A percentile compares a stretch with the other conserved stretches of the same genome.
Evolutionary conservation across 2,888 invertebrate species (phyloP).

Genomic region (Drosophila ezoana): DNA sequence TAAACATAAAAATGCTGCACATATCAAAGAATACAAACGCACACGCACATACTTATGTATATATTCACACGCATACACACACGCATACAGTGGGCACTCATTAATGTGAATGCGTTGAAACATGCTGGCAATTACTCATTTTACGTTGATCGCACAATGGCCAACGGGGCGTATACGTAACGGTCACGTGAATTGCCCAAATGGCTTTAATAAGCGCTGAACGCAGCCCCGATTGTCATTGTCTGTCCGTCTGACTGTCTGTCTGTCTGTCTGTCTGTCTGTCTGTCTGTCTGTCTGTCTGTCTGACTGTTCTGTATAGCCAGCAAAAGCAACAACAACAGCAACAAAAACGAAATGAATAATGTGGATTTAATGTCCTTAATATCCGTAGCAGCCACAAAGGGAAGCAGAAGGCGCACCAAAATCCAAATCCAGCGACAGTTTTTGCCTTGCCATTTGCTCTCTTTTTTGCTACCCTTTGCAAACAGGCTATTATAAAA

Average conservation of each 20-base stretch:
- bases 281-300: constrained; percentile 7
- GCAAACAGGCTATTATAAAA: not conserved
- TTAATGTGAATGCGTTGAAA: constrained; percentile 75
- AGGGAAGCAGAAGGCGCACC: constrained; percentile 48
- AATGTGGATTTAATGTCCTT: constrained; percentile 76
- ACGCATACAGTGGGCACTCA: constrained; percentile 55
- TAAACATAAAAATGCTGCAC: constrained; percentile 73
- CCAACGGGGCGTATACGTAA: constrained; percentile 65
- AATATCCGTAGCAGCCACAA: constrained; percentile 69
- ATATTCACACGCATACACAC: constrained; percentile 7
- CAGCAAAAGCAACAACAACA: constrained; percentile 20
- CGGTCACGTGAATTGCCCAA: constrained; percentile 66
- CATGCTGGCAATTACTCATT: constrained; percentile 82
- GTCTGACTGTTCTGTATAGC: constrained; percentile 18
- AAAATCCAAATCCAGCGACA: constrained; percentile 43
- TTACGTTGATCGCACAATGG: constrained; percentile 75
- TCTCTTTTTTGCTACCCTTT: constrained; percentile 2
- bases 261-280: constrained; percentile 10
- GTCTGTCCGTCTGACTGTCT: constrained; percentile 30
- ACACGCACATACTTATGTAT: constrained; percentile 1
- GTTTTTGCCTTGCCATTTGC: constrained; percentile 48
- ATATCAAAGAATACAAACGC: constrained; percentile 46
- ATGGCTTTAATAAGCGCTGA: constrained; percentile 67
- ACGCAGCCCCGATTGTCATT: constrained; percentile 59
- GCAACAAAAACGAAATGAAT: constrained; percentile 60